phyloP scores from a whole-genome alignment of 2,113 vertebrate genomes.

The Haemorhous mexicanus region DNA sequence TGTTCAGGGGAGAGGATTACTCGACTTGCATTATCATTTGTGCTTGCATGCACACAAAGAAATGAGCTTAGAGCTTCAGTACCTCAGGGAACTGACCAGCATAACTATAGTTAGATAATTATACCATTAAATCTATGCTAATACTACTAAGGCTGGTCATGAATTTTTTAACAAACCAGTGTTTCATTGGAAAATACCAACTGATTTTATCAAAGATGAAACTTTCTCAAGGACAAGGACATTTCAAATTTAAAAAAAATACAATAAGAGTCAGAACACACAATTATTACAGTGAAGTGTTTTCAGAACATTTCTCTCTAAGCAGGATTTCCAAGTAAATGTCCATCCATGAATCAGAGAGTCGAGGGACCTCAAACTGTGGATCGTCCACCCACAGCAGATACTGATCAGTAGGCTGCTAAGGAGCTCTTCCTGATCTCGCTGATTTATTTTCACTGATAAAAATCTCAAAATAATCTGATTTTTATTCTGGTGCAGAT shows the following conservation, averaged over 20 bases:
- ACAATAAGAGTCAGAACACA: neutral
- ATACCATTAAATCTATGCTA: slow-evolving; percentile 60
- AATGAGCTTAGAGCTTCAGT: slow-evolving; percentile 38
- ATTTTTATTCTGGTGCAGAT: neutral
- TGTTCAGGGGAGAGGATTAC: neutral
- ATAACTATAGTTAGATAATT: slow-evolving; percentile 59
- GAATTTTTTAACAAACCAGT: slow-evolving; percentile 49
- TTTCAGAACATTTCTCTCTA: neutral
- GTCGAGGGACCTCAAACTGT: neutral
- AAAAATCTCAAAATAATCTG: neutral
- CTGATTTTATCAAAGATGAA: slow-evolving; percentile 32
- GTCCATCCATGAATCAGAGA: neutral
- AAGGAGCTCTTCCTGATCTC: neutral
- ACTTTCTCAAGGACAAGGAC: slow-evolving; percentile 33
- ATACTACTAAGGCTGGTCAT: slow-evolving; percentile 38
- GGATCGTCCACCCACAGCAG: neutral
- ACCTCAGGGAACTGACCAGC: slow-evolving; percentile 60
- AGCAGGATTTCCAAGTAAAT: neutral
- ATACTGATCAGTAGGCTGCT: neutral
- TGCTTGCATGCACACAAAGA: neutral
- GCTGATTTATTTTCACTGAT: neutral
- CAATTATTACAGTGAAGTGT: neutral
- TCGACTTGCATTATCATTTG: slow-evolving; percentile 5
- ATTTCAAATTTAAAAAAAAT: neutral
- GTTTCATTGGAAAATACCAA: slow-evolving; percentile 23